Evolutionary conservation across 2,113 vertebrate genomes (phyloP).

Genomic region (Nannobrachium achirus): DNA sequence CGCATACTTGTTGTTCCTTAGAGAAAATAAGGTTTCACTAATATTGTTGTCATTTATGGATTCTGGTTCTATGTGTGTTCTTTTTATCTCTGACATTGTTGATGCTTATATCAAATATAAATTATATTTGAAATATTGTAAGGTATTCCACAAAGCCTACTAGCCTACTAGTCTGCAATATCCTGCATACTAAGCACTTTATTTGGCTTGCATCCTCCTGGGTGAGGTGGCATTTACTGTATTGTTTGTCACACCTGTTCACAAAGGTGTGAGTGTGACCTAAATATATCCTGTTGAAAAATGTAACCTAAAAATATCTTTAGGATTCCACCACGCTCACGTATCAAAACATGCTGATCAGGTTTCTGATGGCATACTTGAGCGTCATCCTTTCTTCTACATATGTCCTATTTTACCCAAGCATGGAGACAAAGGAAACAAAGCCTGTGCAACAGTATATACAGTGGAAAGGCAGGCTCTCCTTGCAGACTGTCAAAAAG

Average conservation of each 20-base stretch:
- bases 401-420: slow-evolving; percentile 35
- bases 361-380: slow-evolving; percentile 29
- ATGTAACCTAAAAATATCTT: background rate
- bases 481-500: background rate
- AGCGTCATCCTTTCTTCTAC: slow-evolving; percentile 44
- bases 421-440: background rate
- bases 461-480: slow-evolving; percentile 22
- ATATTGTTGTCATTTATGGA: no score
- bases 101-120: no score
- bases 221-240: no score
- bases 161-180: no score
- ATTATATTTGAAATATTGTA: no score
- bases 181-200: no score
- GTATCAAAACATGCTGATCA: slow-evolving; percentile 41
- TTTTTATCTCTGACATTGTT: no score
- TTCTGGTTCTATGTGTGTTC: no score
- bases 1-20: no score
- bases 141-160: no score
- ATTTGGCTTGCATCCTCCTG: no score
- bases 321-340: slow-evolving; percentile 5
- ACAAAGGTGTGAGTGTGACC: slow-evolving; percentile 3
- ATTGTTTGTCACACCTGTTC: background rate
- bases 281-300: slow-evolving; percentile 8
- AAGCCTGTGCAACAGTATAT: slow-evolving; percentile 7
- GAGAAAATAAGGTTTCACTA: no score